Evolutionary conservation across 2,113 vertebrate genomes (phyloP).

Genomic region (Hemichromis elongatus): DNA sequence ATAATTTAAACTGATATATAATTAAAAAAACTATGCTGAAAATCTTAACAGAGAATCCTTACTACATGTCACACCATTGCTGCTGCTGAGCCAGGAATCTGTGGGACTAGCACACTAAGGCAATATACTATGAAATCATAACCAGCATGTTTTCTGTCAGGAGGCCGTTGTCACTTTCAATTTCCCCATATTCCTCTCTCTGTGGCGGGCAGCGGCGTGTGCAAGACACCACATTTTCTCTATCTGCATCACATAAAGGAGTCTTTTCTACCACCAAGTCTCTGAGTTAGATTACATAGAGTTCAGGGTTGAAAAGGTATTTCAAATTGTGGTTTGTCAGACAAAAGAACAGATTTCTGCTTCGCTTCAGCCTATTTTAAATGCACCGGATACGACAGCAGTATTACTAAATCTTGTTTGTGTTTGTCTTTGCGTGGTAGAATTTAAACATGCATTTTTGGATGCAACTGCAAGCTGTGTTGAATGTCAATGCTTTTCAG

Average conservation of each 20-base stretch:
- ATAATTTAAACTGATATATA: slow-evolving; percentile 48
- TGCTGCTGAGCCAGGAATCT: background rate
- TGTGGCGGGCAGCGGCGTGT: background rate
- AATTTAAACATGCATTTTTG: background rate
- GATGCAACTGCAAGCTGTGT: background rate
- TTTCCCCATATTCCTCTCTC: background rate
- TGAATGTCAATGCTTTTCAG: background rate
- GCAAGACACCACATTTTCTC: background rate
- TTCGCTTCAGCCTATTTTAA: background rate
- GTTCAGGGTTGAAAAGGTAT: background rate
- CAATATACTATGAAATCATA: slow-evolving; percentile 15
- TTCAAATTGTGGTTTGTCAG: background rate
- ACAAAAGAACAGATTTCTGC: background rate
- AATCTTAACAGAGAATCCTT: slow-evolving; percentile 38
- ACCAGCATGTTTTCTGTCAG: slow-evolving; percentile 24
- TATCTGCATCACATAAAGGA: background rate
- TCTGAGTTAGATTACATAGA: background rate
- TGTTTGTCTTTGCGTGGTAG: background rate
- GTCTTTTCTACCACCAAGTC: background rate
- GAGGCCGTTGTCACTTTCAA: slow-evolving; percentile 26
- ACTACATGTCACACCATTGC: slow-evolving; percentile 4
- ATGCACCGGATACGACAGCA: background rate
- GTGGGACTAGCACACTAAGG: background rate
- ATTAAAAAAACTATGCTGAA: slow-evolving; percentile 23
- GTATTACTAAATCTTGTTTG: background rate